phyloP scores from a whole-genome alignment of 2,888 invertebrate genomes.

The Lamproptera curius region DNA sequence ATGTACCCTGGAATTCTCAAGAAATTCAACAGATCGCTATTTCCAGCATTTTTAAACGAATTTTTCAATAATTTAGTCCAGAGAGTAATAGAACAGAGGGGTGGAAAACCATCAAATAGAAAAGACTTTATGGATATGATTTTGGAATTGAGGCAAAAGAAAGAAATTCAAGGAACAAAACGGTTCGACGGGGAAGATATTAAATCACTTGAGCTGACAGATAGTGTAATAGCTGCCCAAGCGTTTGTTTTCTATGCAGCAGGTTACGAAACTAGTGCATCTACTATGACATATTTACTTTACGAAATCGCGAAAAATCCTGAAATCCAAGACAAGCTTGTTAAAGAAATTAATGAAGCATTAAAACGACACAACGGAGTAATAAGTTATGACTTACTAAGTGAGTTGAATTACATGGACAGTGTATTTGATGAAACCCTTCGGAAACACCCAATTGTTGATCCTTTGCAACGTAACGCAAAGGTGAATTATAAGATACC shows the following conservation, averaged over 20 bases:
- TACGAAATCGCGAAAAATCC: conserved; percentile 51
- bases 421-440: conserved; percentile 55
- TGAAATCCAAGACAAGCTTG: conserved; percentile 55
- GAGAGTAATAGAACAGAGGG: conserved; percentile 34
- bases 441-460: conserved; percentile 60
- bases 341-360: conserved; percentile 45
- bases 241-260: conserved; percentile 46
- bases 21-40: conserved; percentile 31
- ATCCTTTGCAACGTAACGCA: conserved; percentile 49
- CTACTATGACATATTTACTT: conserved; percentile 48
- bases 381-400: conserved; percentile 51
- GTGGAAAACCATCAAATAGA: conserved; percentile 35
- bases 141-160: conserved; percentile 36
- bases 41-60: conserved; percentile 28
- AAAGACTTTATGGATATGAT: conserved; percentile 50
- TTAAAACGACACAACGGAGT: conserved; percentile 39
- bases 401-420: conserved; percentile 54
- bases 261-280: conserved; percentile 64
- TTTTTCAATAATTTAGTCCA: conserved; percentile 37
- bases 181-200: conserved; percentile 13
- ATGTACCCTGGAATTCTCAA: conserved; percentile 44
- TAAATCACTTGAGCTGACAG: not conserved
- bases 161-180: conserved; percentile 30
- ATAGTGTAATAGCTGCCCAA: not conserved
- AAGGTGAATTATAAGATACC: conserved; percentile 46